Percentiles rank a stretch among this genome's conserved stretches.
phyloP scores from a whole-genome alignment of 2,888 invertebrate genomes.

The Tanypteryx hageni region DNA sequence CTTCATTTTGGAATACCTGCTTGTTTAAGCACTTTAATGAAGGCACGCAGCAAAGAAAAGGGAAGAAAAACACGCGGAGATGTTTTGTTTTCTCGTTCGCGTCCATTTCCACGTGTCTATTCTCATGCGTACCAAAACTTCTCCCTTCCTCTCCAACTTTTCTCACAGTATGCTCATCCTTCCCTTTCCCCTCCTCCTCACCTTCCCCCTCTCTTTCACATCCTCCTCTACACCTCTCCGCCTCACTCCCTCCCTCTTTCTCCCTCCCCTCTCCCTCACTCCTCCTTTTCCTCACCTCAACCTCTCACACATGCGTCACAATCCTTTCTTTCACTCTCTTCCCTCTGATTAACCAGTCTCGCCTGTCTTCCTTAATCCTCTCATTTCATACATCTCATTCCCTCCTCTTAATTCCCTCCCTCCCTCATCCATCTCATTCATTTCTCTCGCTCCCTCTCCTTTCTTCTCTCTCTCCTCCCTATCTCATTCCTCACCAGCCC shows the following conservation, averaged over 20 bases:
- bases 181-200: background rate
- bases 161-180: background rate
- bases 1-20: background rate
- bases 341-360: too few relatives aligned
- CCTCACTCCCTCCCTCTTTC: background rate
- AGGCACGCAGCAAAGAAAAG: background rate
- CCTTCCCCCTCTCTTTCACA: background rate
- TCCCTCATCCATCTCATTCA: background rate
- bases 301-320: background rate
- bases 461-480: background rate
- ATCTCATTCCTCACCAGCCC: background rate
- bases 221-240: background rate
- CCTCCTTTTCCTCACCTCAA: background rate
- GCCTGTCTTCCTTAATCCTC: background rate
- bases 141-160: background rate
- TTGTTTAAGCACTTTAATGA: background rate
- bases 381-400: background rate
- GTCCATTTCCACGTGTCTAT: background rate
- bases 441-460: background rate
- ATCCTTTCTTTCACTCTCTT: background rate
- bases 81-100: background rate
- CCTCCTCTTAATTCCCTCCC: background rate
- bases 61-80: too few relatives aligned
- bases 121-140: background rate
- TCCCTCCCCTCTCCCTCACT: background rate